Evolutionary conservation across 2,888 invertebrate species (phyloP), one percentile per base, ranked within the genome.

Genomic region (Colletes collaris): DNA sequence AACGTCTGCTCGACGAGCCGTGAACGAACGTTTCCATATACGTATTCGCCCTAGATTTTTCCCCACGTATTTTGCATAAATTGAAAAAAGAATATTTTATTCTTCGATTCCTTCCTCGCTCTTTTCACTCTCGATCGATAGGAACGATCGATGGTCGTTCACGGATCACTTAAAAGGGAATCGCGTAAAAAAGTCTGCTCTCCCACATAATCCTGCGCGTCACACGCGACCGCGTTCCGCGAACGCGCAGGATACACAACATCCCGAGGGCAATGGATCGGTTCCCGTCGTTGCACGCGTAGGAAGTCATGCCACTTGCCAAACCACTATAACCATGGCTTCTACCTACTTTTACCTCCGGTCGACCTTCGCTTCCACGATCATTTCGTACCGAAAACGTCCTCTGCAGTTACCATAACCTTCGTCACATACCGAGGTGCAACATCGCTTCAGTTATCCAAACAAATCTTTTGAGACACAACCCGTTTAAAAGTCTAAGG

Each of bases 271-370:
- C 65, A 44, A 79, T 13, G 55, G 55, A 76, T 82, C 59, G 52
- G 27, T 27, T 67, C 74, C 16, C 46, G 37, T 40, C 59, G 52
- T 35, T 53, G 55, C 55, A 37, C 65, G 80, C 84, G 83, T 82
- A 83, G 84, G 84, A 84, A 73, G 83, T 82, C 79, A 79, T 76
- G 81, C 76, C 78, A 81, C 81, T 79, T 84, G 84, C 80, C 56
- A 58, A 56, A n/a, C 50, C 27, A 46, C 55, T 65, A 72, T 62
- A 75, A 59, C 63, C 49, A 64, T 58, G 56, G 27, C 56, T 53
- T 70, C 79, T 69, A 67, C 77, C 81, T 83, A 84, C 84, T 84
- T 84, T 84, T 84, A 84, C 84, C 83, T 81, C 81, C 74, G 74
- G 62, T 62, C 76, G 73, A 81, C 83, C 83, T 83, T 83, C 83